Conservation (phyloP, 1,140 invertebrate genomes). For the Vanessa atalanta region DNA sequence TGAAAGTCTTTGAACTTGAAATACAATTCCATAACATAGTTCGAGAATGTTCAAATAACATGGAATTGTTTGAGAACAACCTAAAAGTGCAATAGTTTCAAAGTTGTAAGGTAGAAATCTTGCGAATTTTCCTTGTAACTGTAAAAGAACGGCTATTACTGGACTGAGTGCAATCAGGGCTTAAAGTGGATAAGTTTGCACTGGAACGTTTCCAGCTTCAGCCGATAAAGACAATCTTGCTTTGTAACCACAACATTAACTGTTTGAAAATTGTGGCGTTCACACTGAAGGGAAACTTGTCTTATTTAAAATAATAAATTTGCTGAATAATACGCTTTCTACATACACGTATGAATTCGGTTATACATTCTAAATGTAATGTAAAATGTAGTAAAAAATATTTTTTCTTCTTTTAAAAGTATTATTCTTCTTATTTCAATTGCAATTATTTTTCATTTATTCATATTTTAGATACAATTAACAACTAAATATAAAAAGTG, state of each 20-base stretch:
- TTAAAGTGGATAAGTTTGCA: slow-evolving; percentile 35
- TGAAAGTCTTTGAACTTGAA: not conserved
- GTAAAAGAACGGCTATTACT: slow-evolving; percentile 29
- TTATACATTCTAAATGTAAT: no score
- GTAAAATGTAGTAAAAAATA: no score
- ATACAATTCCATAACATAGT: not conserved
- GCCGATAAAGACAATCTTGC: slow-evolving; percentile 31
- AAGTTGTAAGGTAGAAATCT: slow-evolving; percentile 22
- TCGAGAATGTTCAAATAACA: not conserved
- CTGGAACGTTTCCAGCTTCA: slow-evolving; percentile 38
- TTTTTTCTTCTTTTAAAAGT: no score
- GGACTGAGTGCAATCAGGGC: slow-evolving; percentile 30
- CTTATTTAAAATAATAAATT: not conserved
- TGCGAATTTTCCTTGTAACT: slow-evolving; percentile 16
- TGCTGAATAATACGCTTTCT: no score
- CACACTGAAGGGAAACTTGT: not conserved
- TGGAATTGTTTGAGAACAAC: slow-evolving; percentile 12
- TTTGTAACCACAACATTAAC: slow-evolving; percentile 29
- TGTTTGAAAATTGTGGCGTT: slow-evolving; percentile 12
- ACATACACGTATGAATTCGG: no score
- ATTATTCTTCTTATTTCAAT: no score
- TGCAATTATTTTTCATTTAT: no score
- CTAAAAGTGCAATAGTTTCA: slow-evolving; percentile 22
- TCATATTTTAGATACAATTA: no score
- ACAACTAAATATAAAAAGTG: no score